A percentile compares a stretch with the other conserved stretches of the same genome.
These are phyloP conservation scores for Cantharis lateralis DNA, from an alignment of 2,888 invertebrate species.

Conservation along the genomic window DNA sequence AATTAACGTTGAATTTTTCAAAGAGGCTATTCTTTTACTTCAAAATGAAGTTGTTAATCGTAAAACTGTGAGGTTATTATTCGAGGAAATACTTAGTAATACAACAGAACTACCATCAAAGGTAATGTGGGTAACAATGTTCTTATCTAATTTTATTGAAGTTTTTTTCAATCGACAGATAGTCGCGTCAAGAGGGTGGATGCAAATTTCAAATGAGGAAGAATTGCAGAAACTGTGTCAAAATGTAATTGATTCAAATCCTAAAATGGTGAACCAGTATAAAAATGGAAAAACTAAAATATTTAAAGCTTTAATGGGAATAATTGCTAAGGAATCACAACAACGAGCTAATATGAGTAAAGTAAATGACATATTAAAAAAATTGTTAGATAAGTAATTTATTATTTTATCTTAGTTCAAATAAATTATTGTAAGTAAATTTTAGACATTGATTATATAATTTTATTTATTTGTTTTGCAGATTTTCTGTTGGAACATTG, in stretches of 20 bases:
- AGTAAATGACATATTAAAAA: slow-evolving; percentile 65
- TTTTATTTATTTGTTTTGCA: too few species aligned
- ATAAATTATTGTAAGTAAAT: not conserved
- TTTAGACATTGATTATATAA: too few species aligned
- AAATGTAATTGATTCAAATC: slow-evolving; percentile 66
- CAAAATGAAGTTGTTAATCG: slow-evolving; percentile 17
- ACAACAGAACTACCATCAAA: slow-evolving; percentile 20
- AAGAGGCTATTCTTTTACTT: slow-evolving; percentile 15
- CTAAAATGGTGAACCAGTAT: slow-evolving; percentile 68
- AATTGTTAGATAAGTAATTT: slow-evolving; percentile 60
- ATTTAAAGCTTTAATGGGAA: slow-evolving; percentile 67
- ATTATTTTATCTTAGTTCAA: not conserved
- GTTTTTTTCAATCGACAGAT: slow-evolving; percentile 18
- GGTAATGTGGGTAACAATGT: slow-evolving; percentile 35
- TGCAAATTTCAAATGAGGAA: slow-evolving; percentile 64
- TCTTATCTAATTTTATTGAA: not conserved
- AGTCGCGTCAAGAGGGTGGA: slow-evolving; percentile 61
- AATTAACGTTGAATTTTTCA: slow-evolving; percentile 5
- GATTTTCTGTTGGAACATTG: too few species aligned
- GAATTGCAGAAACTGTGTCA: slow-evolving; percentile 66
- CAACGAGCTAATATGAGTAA: slow-evolving; percentile 71
- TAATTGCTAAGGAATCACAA: slow-evolving; percentile 63
- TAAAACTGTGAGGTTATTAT: slow-evolving; percentile 9
- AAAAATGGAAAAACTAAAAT: slow-evolving; percentile 72
- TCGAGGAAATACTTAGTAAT: slow-evolving; percentile 15